These are phyloP conservation scores for Tichodroma muraria DNA, from an alignment of 2,113 vertebrate species.

Conservation along the genomic window DNA sequence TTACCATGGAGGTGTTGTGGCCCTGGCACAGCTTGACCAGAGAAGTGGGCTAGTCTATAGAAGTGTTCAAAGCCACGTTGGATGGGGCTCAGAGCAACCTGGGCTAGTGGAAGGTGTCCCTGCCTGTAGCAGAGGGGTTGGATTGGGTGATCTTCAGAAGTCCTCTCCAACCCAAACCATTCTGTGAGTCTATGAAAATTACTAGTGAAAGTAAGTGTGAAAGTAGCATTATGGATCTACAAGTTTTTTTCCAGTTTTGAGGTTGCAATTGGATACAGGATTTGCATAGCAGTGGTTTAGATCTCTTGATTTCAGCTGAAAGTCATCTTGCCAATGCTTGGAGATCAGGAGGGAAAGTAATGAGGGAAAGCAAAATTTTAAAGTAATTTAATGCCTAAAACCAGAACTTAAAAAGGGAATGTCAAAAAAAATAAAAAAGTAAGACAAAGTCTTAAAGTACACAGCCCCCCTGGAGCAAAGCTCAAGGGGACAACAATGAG, in stretches of 20 bases:
- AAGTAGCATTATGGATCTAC: neutral
- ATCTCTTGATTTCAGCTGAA: neutral
- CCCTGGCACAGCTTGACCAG: neutral
- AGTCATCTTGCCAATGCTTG: neutral
- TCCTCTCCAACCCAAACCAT: neutral
- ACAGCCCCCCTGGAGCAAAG: neutral
- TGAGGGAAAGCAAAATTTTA: neutral
- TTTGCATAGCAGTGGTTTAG: neutral
- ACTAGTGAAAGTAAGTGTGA: neutral
- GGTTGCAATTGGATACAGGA: neutral
- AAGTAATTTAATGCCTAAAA: neutral
- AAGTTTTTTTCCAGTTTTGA: neutral
- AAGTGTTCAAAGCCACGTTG: neutral
- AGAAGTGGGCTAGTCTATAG: neutral
- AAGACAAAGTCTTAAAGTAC: neutral
- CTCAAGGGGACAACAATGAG: neutral
- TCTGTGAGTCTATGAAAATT: neutral
- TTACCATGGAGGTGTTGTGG: neutral
- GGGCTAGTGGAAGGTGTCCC: rapidly evolving
- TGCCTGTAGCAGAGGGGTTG: neutral
- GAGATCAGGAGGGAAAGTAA: neutral
- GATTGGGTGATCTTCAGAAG: neutral
- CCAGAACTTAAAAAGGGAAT: neutral
- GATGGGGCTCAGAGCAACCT: neutral
- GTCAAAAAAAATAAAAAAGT: neutral